phyloP scores from a whole-genome alignment of 2,888 invertebrate genomes.

The Ctena decussata region DNA sequence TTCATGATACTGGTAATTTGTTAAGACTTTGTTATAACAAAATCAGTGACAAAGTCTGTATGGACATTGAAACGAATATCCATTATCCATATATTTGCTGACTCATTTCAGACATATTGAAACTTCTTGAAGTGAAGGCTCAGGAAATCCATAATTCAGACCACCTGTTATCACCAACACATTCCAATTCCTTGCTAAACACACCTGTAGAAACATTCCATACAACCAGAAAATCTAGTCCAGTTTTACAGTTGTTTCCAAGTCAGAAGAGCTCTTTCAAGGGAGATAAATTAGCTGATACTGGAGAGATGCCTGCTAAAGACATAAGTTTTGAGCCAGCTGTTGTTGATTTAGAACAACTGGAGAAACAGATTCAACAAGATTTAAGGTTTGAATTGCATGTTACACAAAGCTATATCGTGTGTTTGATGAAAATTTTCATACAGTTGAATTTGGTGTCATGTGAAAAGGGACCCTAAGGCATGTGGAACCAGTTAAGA shows the following conservation, averaged over 20 bases:
- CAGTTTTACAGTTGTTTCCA: neutral
- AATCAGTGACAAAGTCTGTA: too few species aligned
- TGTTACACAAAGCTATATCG: too few species aligned
- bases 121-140: neutral
- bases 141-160: neutral
- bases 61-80: too few species aligned
- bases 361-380: constrained; percentile 49
- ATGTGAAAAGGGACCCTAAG: too few species aligned
- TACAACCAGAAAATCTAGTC: neutral
- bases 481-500: too few species aligned
- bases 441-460: too few species aligned
- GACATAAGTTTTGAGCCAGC: constrained; percentile 48
- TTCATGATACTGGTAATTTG: too few species aligned
- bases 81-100: too few species aligned
- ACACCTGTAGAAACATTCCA: neutral
- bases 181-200: neutral
- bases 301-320: too few species aligned
- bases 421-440: too few species aligned
- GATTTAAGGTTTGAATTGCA: constrained; percentile 44
- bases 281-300: neutral
- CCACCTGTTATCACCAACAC: neutral
- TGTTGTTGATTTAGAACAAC: constrained; percentile 40
- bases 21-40: too few species aligned
- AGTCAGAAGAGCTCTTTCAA: neutral
- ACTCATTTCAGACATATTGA: neutral